Evolutionary conservation across 2,888 invertebrate genomes (phyloP), one percentile per base, ranked within the genome.

Genomic region (Heliconius ethilla): DNA sequence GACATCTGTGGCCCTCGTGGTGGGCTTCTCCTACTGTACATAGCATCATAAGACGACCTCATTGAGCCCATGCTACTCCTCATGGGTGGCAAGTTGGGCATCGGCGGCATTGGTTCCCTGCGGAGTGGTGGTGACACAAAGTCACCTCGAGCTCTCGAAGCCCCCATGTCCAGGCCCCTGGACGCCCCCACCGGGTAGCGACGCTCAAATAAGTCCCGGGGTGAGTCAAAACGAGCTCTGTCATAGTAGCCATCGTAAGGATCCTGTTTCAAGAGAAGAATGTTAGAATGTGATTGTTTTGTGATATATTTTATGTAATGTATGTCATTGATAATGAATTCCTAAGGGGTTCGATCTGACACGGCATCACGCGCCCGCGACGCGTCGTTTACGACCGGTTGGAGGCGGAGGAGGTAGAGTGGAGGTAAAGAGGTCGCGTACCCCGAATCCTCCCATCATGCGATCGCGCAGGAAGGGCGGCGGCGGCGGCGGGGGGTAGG

Each of bases 401-500:
- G 88, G 87, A 65, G 15, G 89, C 84, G 87, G 89, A 86, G 83
- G 84, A 51, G 18, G 45, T 51, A 18, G 45, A 51, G 18, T 45
- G 45, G 45, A 51, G 51, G 51, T 84, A 87, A 88, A 84, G 85
- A 85, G 87, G 90, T 87, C 94, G 94, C 95, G 96, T 96, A 97
- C 97, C 96, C 96, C 96, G 95, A 97, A 97, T 95, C 97, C 97
- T 95, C 97, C 97, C 97, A 98, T 97, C 95, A 98, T 97, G 95
- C 98, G 96, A 95, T 98, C 98, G 95, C 97, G 97, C 87, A 98
- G 96, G 96, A 98, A 98, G 86, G 97, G 97, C 90, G 97, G 97
- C 94, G 97, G 97, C 93, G 98, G 97, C 92, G 98, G 98, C 91
- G 98, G 98, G 86, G 98, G 98, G 95, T 98, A 98, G 87, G 97